Evolutionary conservation across 1,140 invertebrate genomes (phyloP).

Genomic region (Lepidotrigona ventralis): DNA sequence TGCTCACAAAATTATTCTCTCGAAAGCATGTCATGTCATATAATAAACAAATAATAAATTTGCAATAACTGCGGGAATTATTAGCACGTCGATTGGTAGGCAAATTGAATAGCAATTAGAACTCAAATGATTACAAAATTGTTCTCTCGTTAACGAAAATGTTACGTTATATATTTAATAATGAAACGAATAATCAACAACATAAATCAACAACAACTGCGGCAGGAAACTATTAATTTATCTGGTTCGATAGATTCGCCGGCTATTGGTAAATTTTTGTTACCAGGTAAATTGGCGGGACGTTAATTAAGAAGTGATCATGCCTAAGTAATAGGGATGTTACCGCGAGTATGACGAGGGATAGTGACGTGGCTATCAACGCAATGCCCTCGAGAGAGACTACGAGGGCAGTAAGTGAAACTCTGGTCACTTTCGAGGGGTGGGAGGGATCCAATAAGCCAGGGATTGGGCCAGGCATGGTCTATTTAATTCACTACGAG

Average conservation of each 20-base stretch:
- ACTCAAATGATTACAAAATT: no score
- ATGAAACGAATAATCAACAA: no score
- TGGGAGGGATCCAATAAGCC: constrained; percentile 67
- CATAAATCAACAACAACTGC: no score
- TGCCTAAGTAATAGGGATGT: constrained; percentile 12
- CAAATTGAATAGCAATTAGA: no score
- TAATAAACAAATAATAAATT: no score
- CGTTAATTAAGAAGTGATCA: constrained; percentile 13
- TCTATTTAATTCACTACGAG: constrained; percentile 67
- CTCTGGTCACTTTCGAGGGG: constrained; percentile 64
- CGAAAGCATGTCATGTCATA: no score
- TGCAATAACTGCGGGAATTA: no score
- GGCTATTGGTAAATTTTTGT: neutral
- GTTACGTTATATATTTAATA: no score
- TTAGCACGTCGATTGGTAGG: no score
- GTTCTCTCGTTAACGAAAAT: no score
- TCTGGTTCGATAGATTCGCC: neutral
- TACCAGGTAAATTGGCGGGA: neutral
- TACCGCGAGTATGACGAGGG: constrained; percentile 2
- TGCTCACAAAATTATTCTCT: no score
- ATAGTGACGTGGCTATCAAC: constrained; percentile 32
- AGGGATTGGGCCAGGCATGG: constrained; percentile 55
- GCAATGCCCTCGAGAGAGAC: constrained; percentile 53
- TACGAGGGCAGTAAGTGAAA: constrained; percentile 64
- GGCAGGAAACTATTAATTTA: no score